Evolutionary conservation across 2,113 vertebrate species (phyloP).

Genomic region (Athene cunicularia): DNA sequence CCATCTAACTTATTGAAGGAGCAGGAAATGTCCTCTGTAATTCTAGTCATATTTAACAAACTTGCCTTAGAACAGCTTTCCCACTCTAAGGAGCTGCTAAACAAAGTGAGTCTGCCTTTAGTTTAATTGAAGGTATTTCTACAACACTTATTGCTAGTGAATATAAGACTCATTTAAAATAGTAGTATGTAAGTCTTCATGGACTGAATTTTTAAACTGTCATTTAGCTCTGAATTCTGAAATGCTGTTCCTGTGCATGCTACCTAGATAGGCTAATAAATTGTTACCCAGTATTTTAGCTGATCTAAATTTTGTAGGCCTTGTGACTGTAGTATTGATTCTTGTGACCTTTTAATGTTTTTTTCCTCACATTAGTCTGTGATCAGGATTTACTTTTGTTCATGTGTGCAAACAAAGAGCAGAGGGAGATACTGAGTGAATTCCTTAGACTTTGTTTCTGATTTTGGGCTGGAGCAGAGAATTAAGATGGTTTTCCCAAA

Average conservation of each 20-base stretch:
- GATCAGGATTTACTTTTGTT: not conserved
- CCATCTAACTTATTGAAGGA: not conserved
- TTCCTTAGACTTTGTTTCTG: not conserved
- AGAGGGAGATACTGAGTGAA: not conserved
- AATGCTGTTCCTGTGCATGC: not conserved
- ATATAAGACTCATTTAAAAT: not conserved
- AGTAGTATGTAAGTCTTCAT: not conserved
- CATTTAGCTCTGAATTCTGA: not conserved
- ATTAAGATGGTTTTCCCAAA: not conserved
- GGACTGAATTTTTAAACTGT: not conserved
- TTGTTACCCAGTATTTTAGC: not conserved
- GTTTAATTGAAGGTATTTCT: not conserved
- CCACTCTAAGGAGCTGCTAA: not conserved
- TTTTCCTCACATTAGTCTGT: not conserved
- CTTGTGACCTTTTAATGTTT: fast-evolving
- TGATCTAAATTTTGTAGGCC: not conserved
- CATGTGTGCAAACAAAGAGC: not conserved
- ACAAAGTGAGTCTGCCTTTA: not conserved
- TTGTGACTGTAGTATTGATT: not conserved
- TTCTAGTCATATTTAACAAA: not conserved
- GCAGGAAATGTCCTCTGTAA: not conserved
- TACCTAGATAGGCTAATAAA: not conserved
- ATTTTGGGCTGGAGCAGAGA: not conserved
- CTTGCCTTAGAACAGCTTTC: not conserved
- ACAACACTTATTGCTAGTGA: not conserved